Evolutionary conservation across 2,113 vertebrate species (phyloP).

Genomic region (Hydrochoerus hydrochaeris): DNA sequence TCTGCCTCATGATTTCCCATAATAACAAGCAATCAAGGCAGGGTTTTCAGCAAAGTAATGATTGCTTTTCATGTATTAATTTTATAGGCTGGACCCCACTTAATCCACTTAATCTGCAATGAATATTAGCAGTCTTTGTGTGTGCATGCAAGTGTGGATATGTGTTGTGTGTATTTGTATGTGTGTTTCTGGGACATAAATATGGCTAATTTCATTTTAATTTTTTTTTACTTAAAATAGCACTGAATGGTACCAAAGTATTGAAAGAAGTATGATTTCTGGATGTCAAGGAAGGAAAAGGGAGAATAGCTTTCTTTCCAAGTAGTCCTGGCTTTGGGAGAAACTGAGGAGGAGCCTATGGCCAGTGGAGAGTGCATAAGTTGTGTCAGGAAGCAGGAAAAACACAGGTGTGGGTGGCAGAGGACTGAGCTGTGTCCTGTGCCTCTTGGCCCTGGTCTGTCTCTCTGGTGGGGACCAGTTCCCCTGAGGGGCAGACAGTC

Average conservation of each 20-base stretch:
- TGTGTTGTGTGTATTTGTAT: neutral
- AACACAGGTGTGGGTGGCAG: neutral
- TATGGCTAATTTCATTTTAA: neutral
- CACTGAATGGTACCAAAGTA: neutral
- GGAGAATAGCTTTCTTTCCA: neutral
- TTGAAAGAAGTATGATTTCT: neutral
- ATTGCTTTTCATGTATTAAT: neutral
- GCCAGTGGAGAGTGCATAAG: neutral
- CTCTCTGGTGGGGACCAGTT: neutral
- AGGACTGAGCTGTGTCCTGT: neutral
- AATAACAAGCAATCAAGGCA: neutral
- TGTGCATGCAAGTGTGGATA: neutral
- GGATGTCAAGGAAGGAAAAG: neutral
- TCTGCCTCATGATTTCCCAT: neutral
- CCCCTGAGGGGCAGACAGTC: neutral
- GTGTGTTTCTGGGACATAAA: neutral
- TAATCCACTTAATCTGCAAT: neutral
- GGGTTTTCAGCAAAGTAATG: neutral
- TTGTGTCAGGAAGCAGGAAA: neutral
- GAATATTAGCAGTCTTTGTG: neutral
- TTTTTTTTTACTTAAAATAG: neutral
- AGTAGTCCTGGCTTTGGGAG: neutral
- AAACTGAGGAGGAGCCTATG: neutral
- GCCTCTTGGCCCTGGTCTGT: neutral
- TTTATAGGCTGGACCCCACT: neutral